Evolutionary conservation across 2,113 vertebrate species (phyloP).

Genomic region (Aphyosemion australe): DNA sequence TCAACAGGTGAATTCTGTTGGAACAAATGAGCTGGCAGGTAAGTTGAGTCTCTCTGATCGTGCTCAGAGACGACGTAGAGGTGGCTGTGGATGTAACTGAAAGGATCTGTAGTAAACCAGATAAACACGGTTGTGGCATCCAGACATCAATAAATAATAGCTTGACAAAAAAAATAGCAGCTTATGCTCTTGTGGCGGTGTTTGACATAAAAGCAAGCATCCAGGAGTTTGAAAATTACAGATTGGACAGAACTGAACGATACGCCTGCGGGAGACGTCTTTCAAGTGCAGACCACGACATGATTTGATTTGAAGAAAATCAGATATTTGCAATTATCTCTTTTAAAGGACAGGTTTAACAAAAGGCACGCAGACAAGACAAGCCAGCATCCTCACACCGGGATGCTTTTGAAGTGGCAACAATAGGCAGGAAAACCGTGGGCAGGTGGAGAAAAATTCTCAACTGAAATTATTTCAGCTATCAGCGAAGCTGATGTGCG

Average conservation of each 20-base stretch:
- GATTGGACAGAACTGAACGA: neutral
- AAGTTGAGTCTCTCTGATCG: neutral
- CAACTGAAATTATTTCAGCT: slow-evolving; percentile 5
- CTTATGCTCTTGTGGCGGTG: too few species aligned
- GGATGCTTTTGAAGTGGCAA: neutral
- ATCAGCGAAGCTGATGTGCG: neutral
- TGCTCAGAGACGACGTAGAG: neutral
- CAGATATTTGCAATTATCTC: slow-evolving; percentile 12
- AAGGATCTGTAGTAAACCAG: neutral
- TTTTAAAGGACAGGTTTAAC: slow-evolving; percentile 30
- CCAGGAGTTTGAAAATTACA: neutral
- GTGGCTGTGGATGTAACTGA: neutral
- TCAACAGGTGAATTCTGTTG: neutral
- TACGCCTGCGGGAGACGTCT: neutral
- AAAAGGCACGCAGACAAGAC: slow-evolving; percentile 20
- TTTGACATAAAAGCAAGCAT: neutral
- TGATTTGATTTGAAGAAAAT: slow-evolving; percentile 14
- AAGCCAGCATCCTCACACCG: neutral
- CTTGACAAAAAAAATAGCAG: neutral
- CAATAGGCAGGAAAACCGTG: neutral
- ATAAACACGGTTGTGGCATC: neutral
- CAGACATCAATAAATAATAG: neutral
- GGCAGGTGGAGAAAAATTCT: slow-evolving; percentile 4
- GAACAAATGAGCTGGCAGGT: slow-evolving; percentile 5
- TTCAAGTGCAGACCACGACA: neutral